These are phyloP conservation scores for Gephyroberyx darwinii DNA, from an alignment of 2,797 vertebrate species.

Conservation along the genomic window DNA sequence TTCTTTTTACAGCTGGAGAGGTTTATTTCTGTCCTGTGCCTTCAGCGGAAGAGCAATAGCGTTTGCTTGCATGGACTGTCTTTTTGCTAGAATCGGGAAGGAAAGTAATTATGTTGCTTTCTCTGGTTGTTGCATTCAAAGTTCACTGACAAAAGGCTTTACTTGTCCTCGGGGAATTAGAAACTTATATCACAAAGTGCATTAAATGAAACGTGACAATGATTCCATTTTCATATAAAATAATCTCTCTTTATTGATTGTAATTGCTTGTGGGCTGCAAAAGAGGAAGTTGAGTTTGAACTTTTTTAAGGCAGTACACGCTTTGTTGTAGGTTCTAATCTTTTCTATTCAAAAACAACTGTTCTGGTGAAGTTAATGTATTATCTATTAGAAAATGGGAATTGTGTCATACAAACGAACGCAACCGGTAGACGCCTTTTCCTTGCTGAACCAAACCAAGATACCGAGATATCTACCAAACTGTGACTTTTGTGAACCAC, in stretches of 20 bases:
- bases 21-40: no score
- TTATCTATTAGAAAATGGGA: slow-evolving; percentile 21
- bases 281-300: slow-evolving; percentile 18
- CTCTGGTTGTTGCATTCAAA: slow-evolving; percentile 11
- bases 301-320: neutral
- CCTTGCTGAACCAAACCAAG: neutral
- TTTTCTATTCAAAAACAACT: slow-evolving; percentile 21
- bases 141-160: neutral
- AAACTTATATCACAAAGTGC: neutral
- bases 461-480: neutral
- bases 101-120: neutral
- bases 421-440: neutral
- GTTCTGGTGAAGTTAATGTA: slow-evolving; percentile 19
- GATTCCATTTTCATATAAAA: slow-evolving; percentile 21
- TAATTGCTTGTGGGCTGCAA: neutral
- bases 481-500: slow-evolving; percentile 2
- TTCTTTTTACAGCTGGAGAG: no score
- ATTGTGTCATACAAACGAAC: slow-evolving; percentile 1
- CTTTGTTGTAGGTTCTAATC: slow-evolving; percentile 17
- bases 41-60: no score
- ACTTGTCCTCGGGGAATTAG: slow-evolving; percentile 1
- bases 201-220: slow-evolving; percentile 15
- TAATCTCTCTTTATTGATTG: slow-evolving; percentile 28
- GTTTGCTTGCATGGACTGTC: no score
- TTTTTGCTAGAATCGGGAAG: neutral